These are phyloP conservation scores for Xanthorhoe spadicearia DNA, from an alignment of 2,888 invertebrate species.

Conservation along the genomic window DNA sequence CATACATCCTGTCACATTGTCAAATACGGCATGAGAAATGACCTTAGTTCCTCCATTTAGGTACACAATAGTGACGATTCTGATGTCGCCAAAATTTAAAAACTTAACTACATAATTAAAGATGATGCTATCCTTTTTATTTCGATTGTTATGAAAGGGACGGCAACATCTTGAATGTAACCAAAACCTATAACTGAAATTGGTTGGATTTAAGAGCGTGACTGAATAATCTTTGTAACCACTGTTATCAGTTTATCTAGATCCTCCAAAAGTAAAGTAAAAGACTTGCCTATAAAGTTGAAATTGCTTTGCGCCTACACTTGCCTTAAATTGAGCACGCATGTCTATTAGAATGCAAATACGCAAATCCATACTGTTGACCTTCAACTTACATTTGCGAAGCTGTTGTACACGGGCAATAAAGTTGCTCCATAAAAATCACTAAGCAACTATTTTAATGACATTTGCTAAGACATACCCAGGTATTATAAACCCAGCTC, in stretches of 20 bases:
- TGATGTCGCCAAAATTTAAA: too few species aligned
- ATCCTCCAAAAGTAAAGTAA: constrained; percentile 4
- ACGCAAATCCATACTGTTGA: constrained; percentile 50
- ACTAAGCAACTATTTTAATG: background rate
- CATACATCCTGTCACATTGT: constrained; percentile 23
- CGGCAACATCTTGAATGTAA: too few species aligned
- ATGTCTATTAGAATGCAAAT: constrained; percentile 52
- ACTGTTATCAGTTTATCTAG: background rate
- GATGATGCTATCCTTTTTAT: too few species aligned
- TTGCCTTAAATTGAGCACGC: constrained; percentile 26
- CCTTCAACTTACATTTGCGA: constrained; percentile 51
- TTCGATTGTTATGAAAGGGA: too few species aligned
- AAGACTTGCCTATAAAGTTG: constrained; percentile 3
- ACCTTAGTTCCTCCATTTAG: constrained; percentile 16
- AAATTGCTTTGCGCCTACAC: constrained; percentile 9
- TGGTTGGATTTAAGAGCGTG: constrained; percentile 18
- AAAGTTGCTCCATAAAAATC: background rate
- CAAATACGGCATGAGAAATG: constrained; percentile 19
- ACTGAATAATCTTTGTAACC: constrained; percentile 11
- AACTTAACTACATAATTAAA: too few species aligned
- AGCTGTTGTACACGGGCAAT: constrained; percentile 5
- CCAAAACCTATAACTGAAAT: constrained; percentile 21
- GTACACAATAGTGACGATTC: too few species aligned
- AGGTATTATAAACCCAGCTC: background rate
- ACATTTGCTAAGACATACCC: background rate